A percentile compares a stretch with the other conserved stretches of the same genome.
Evolutionary conservation across 1,140 invertebrate species (phyloP).

Genomic region (Maniola jurtina): DNA sequence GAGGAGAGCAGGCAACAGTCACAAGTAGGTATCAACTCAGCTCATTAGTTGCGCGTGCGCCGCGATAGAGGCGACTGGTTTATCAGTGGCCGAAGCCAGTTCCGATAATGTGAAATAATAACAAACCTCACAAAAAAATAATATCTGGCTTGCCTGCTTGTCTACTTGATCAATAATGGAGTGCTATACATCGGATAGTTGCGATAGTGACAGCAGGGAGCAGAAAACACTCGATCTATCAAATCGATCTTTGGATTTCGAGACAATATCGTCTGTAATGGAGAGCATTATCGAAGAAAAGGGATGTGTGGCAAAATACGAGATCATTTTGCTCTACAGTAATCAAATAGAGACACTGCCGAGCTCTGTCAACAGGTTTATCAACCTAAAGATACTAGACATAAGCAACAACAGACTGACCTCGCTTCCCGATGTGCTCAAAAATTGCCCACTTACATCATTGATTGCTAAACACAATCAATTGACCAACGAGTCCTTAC

Average conservation of each 20-base stretch:
- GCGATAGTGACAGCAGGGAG: constrained; percentile 84
- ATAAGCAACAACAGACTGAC: constrained; percentile 92
- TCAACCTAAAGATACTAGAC: constrained; percentile 87
- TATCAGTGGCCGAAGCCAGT: constrained; percentile 1
- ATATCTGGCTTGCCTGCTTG: constrained; percentile 3
- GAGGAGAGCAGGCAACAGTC: constrained; percentile 14
- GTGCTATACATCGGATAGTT: constrained; percentile 89
- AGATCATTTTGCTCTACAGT: constrained; percentile 85
- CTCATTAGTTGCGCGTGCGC: constrained; percentile 59
- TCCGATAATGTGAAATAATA: constrained; percentile 34
- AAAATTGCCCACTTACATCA: constrained; percentile 84
- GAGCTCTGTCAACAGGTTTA: constrained; percentile 81
- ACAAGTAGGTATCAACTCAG: constrained; percentile 8
- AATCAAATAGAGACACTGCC: constrained; percentile 82
- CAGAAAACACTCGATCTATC: constrained; percentile 86
- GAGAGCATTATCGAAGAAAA: constrained; percentile 78
- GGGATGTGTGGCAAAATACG: constrained; percentile 80
- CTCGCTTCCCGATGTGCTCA: constrained; percentile 86
- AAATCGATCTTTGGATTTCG: constrained; percentile 81
- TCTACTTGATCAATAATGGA: constrained; percentile 78
- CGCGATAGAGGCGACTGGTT: constrained; percentile 23
- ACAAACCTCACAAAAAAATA: constrained; percentile 12
- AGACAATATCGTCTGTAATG: constrained; percentile 80
- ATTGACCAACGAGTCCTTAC: constrained; percentile 88
- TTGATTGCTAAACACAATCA: constrained; percentile 94